These are phyloP conservation scores for Dendrocincla tyrannina DNA, from an alignment of 2,797 vertebrate species.

Conservation along the genomic window DNA sequence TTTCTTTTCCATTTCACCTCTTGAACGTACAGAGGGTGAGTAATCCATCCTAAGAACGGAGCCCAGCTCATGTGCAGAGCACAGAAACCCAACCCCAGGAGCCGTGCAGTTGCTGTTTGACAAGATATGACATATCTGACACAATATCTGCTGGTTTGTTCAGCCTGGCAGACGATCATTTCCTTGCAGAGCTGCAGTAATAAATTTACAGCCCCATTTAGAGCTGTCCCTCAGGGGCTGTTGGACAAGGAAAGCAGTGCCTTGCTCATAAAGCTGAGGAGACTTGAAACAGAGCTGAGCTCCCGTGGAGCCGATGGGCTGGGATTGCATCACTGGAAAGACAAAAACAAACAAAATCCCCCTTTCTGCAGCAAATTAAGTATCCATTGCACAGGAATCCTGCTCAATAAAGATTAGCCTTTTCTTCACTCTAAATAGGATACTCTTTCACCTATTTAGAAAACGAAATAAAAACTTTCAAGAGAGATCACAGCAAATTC, in stretches of 20 bases:
- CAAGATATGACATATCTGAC: conserved; percentile 33
- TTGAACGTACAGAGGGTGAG: neutral
- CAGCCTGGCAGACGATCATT: conserved; percentile 41
- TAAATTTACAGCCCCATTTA: conserved; percentile 36
- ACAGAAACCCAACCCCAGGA: neutral
- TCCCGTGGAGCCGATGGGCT: conserved; percentile 8
- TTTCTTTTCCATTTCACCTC: neutral
- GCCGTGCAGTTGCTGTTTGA: neutral
- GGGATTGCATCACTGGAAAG: neutral
- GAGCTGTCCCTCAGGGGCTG: conserved; percentile 15
- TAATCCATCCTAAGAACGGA: neutral
- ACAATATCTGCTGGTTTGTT: neutral
- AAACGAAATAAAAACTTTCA: neutral
- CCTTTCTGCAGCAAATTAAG: accelerated
- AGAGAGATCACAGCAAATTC: neutral
- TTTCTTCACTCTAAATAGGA: neutral
- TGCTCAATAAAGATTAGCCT: neutral
- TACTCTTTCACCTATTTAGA: neutral
- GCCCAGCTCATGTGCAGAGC: too few relatives aligned
- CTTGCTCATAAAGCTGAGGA: conserved; percentile 24
- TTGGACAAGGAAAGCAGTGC: neutral
- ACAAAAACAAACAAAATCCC: neutral
- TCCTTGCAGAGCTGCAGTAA: conserved; percentile 35
- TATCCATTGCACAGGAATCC: neutral
- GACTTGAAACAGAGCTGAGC: conserved; percentile 27